Base-by-base conservation (phyloP, 2,888 invertebrate genomes). In the Anagyrus pseudococci region DNA sequence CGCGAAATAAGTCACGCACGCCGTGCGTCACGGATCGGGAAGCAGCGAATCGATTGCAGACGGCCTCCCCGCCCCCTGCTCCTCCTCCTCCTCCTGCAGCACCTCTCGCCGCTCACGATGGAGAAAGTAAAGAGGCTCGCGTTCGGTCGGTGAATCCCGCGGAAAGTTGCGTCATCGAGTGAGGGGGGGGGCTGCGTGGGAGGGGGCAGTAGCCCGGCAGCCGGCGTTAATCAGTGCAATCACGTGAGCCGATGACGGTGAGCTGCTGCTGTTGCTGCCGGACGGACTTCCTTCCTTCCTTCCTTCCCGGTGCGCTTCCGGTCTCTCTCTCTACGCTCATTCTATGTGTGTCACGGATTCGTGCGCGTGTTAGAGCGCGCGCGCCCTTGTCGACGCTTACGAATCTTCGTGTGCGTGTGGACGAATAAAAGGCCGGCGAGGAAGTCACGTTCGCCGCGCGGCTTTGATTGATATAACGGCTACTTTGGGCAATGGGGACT, bases 271-370 rank as follows among this genome's bases (percentile, higher is more conserved):
- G 69, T 70, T 68, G 67, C 71, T 66, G 70, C 69, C 72, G 66
- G 67, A 67, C 68, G 71, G 69, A 72, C 69, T 74, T 74, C 73
- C 74, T 74, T 74, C 73, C 73, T 73, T 73, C 71, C 69, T 70
- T 71, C 73, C 69, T 47, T 47, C 47, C 47, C 64, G 59, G 54
- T 52, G 56, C 61, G 33, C 64, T 61, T 58, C 61, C 65, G 61
- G 56, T 37, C 41, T 25, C 44, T 43, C 47, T 52, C 19, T n/a
- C 48, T 37, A 13, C 8, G 8, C 15, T 15, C 33, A 8, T 37
- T 2, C 8, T 2, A 13, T 2, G 33, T 37, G 13, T 37, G 8
- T 8, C 8, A 4, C 4, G n/a, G n/a, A n/a, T 37, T 4, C 8
- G 33, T 37, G 8, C 15, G 33, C 8, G 33, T 15, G 2, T 37